Evolutionary conservation across 1,140 invertebrate genomes (phyloP).

Genomic region (Drosophila quadrilineata): DNA sequence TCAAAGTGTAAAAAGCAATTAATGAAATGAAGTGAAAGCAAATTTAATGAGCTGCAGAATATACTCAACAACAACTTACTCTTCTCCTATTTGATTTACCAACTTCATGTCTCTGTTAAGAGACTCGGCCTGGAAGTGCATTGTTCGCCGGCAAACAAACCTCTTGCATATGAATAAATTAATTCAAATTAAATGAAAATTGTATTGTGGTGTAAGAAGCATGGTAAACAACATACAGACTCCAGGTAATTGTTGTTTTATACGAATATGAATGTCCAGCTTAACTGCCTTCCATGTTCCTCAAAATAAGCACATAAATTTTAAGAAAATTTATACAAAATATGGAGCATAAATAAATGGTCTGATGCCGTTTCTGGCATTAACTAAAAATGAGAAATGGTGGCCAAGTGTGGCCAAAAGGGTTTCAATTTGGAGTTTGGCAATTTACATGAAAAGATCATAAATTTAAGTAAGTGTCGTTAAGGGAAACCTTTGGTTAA

Average conservation of each 20-base stretch:
- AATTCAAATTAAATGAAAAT: conserved; percentile 70
- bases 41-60: not conserved
- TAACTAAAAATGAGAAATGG: conserved; percentile 15
- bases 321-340: conserved; percentile 42
- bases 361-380: conserved; percentile 23
- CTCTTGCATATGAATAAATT: conserved; percentile 64
- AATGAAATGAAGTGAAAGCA: no score
- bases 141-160: conserved; percentile 45
- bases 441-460: conserved; percentile 57
- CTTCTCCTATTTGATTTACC: not conserved
- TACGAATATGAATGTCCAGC: not conserved
- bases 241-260: conserved; percentile 53
- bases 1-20: not conserved
- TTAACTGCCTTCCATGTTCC: no score
- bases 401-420: not conserved
- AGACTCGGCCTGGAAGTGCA: conserved; percentile 19
- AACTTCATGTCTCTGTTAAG: not conserved
- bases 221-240: no score
- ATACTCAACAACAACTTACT: not conserved
- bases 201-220: conserved; percentile 45
- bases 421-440: not conserved
- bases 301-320: conserved; percentile 37
- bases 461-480: conserved; percentile 38
- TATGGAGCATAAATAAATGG: conserved; percentile 51
- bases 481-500: conserved; percentile 20